These are phyloP conservation scores for Bubo blakistoni DNA, from an alignment of 2,113 vertebrate genomes.

Conservation along the genomic window DNA sequence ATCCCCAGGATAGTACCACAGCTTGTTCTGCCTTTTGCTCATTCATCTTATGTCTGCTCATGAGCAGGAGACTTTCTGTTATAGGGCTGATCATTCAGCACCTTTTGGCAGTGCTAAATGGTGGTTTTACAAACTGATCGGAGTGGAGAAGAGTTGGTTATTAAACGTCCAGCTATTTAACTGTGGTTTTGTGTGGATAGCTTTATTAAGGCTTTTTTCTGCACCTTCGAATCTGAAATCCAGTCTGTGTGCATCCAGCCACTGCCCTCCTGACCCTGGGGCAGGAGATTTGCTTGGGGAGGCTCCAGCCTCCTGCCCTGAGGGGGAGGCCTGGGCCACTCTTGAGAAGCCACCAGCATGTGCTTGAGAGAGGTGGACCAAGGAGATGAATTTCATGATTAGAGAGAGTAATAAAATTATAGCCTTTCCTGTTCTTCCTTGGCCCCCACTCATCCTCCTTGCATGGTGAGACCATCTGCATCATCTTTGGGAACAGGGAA, in stretches of 20 bases:
- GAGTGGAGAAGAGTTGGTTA: background rate
- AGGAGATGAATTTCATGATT: background rate
- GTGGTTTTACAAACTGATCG: background rate
- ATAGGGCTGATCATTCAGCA: background rate
- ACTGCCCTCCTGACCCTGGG: background rate
- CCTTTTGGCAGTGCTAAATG: background rate
- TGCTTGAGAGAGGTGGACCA: background rate
- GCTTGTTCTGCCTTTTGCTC: background rate
- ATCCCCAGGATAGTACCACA: background rate
- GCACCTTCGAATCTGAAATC: background rate
- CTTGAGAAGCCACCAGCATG: background rate
- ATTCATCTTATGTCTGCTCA: accelerated
- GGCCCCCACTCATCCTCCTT: too few species aligned
- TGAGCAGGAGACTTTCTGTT: accelerated
- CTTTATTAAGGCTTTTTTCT: background rate
- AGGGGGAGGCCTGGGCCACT: too few species aligned
- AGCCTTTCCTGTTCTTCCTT: background rate
- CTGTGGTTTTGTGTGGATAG: background rate
- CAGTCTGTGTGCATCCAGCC: background rate
- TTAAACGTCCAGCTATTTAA: background rate
- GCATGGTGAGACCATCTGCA: too few species aligned
- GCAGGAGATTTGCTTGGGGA: background rate
- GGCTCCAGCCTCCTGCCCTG: background rate
- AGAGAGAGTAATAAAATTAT: background rate
- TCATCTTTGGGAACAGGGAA: background rate